phyloP scores from a whole-genome alignment of 1,140 invertebrate species.

The Lordiphosa mommai region DNA sequence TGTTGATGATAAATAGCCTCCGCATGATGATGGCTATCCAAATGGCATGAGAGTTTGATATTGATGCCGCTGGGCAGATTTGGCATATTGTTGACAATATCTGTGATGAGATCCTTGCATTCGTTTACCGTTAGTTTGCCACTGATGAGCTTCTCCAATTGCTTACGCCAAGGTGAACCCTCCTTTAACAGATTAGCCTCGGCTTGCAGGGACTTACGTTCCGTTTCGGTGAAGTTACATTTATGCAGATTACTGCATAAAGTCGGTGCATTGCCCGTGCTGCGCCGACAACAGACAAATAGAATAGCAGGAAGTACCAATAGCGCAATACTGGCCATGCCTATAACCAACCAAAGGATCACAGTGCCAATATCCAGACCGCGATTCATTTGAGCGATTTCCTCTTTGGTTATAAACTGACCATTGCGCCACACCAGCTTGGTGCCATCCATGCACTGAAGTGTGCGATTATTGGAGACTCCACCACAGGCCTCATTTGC shows the following conservation, averaged over 20 bases:
- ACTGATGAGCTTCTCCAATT: slow-evolving; percentile 7
- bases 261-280: no score
- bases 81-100: slow-evolving; percentile 19
- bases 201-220: neutral
- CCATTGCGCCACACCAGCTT: slow-evolving; percentile 25
- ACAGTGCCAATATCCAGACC: neutral
- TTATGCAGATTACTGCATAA: no score
- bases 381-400: slow-evolving; percentile 6
- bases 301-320: no score
- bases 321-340: no score
- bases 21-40: slow-evolving; percentile 20
- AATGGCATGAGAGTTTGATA: slow-evolving; percentile 37
- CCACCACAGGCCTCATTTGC: slow-evolving; percentile 58
- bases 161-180: neutral
- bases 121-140: slow-evolving; percentile 13
- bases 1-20: neutral
- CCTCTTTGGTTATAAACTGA: slow-evolving; percentile 36
- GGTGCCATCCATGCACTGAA: slow-evolving; percentile 40
- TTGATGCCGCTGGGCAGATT: slow-evolving; percentile 25
- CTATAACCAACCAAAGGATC: neutral
- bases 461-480: slow-evolving; percentile 17
- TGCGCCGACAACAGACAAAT: no score
- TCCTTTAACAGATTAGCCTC: neutral
- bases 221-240: no score
- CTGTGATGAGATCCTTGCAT: slow-evolving; percentile 26